Evolutionary conservation across 1,140 invertebrate species (phyloP), one percentile per base, ranked within the genome.

Genomic region (Ceratina japonica): DNA sequence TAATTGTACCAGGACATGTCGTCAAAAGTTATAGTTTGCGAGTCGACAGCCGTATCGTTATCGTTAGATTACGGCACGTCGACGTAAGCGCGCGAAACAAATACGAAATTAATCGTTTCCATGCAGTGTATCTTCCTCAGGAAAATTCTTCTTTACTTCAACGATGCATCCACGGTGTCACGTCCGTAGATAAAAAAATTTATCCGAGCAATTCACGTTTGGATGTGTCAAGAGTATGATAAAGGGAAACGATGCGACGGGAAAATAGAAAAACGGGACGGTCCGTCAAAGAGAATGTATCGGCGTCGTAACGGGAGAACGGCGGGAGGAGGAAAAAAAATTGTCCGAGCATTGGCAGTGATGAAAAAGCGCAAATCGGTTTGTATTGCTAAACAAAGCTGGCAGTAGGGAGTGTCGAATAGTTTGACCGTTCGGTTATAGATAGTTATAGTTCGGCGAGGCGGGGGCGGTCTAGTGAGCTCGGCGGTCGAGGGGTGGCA

Each of bases 401-500:
- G 59, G 27, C 4, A 56, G 20, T 0, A 24, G 16, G 7, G 44
- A 27, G 27, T 13, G 27, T 68, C 22, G 24, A 20, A 49, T 37
- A 16, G 15, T 71, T 58, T 7, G 69, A 10, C 12, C 52, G 37
- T 71, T 20, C 20, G 70, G 22, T 24, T n/a, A 27, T 54, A 37
- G n/a, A n/a, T 52, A 20, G 27, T 18, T 58, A 13, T 27, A 10
- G 37, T 54, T 13, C 31, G 61, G 52, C 52, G 69, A 22, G 37
- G 18, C 24, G 16, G 27, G 16, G 54, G 18, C 52, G 5, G 70
- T n/a, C 37, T 83, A 79, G 77, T 66, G 69, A 80, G 66, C 63
- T 20, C 59, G 24, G 37, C 61, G 77, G 54, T 81, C 89, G 81
- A 85, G 62, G 84, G 88, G 86, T 88, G 89, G 88, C 88, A 75